Conservation (phyloP, 2,113 vertebrate genomes). For the Anhinga anhinga region DNA sequence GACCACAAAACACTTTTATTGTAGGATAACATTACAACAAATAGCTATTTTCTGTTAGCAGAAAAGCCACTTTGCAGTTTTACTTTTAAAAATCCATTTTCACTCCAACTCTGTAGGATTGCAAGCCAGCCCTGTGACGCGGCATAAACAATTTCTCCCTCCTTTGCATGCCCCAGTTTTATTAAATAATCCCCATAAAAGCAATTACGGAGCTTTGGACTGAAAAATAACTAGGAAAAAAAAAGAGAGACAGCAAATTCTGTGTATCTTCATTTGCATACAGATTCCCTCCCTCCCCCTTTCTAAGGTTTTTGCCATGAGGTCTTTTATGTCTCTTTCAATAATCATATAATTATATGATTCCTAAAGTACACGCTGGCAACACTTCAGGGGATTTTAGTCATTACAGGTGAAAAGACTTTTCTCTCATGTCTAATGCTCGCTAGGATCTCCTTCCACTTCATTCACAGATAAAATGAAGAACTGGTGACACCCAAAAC, state of each 20-base stretch:
- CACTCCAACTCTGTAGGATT: background rate
- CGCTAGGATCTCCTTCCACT: constrained; percentile 32
- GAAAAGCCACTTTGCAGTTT: constrained; percentile 28
- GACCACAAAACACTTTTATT: constrained; percentile 60
- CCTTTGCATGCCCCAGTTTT: constrained; percentile 32
- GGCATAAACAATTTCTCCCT: background rate
- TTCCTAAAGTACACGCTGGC: constrained; percentile 67
- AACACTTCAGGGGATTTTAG: constrained; percentile 71
- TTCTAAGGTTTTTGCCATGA: constrained; percentile 54
- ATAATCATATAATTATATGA: constrained; percentile 73
- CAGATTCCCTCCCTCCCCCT: constrained; percentile 7
- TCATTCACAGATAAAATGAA: constrained; percentile 18
- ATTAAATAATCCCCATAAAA: constrained; percentile 66
- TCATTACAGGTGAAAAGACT: constrained; percentile 71
- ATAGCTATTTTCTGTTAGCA: constrained; percentile 29
- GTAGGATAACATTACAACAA: constrained; percentile 39
- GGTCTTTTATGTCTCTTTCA: constrained; percentile 70
- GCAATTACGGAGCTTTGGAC: constrained; percentile 58
- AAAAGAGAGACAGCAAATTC: constrained; percentile 44
- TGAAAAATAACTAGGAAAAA: constrained; percentile 38
- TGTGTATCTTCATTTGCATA: constrained; percentile 54
- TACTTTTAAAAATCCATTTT: constrained; percentile 26
- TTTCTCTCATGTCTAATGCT: constrained; percentile 43
- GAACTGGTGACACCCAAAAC: background rate
- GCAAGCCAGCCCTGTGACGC: background rate